A percentile compares a stretch with the other conserved stretches of the same genome.
Conservation (phyloP, 1,140 invertebrate species). For the Epicauta chinensis region DNA sequence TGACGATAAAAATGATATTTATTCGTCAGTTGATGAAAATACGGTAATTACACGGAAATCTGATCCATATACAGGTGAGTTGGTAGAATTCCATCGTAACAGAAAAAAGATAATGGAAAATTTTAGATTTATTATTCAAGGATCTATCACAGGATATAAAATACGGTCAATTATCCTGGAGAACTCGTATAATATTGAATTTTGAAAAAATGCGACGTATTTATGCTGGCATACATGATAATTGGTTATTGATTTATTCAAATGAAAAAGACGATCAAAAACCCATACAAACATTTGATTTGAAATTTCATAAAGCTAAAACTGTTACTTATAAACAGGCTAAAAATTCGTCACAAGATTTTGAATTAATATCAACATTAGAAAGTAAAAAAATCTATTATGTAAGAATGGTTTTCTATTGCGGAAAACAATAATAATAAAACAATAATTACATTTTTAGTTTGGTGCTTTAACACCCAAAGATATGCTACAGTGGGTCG, state of each 20-base stretch:
- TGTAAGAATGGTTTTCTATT: conserved; percentile 6
- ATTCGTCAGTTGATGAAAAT: conserved; percentile 17
- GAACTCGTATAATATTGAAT: conserved; percentile 18
- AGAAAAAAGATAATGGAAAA: not conserved
- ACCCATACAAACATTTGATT: conserved; percentile 21
- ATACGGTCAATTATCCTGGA: conserved; percentile 23
- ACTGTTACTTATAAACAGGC: conserved; percentile 3
- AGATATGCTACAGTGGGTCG: conserved; percentile 26
- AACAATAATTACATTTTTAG: conserved; percentile 9
- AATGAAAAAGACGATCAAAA: conserved; percentile 20
- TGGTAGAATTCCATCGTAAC: not conserved
- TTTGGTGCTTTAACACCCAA: conserved; percentile 22
- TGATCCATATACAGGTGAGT: not conserved
- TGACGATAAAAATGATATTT: conserved; percentile 21
- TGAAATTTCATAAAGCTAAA: conserved; percentile 19
- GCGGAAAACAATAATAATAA: not conserved
- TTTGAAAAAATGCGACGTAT: conserved; percentile 20
- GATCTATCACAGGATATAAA: conserved; percentile 16
- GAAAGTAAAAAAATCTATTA: conserved; percentile 17
- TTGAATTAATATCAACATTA: conserved; percentile 8
- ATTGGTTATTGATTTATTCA: conserved; percentile 23
- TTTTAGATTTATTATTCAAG: conserved; percentile 22
- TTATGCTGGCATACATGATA: conserved; percentile 17
- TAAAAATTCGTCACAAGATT: conserved; percentile 8
- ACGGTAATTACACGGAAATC: not conserved